A percentile compares a stretch with the other conserved stretches of the same genome.
Evolutionary conservation across 2,113 vertebrate genomes (phyloP).

Genomic region (Xenopus borealis): DNA sequence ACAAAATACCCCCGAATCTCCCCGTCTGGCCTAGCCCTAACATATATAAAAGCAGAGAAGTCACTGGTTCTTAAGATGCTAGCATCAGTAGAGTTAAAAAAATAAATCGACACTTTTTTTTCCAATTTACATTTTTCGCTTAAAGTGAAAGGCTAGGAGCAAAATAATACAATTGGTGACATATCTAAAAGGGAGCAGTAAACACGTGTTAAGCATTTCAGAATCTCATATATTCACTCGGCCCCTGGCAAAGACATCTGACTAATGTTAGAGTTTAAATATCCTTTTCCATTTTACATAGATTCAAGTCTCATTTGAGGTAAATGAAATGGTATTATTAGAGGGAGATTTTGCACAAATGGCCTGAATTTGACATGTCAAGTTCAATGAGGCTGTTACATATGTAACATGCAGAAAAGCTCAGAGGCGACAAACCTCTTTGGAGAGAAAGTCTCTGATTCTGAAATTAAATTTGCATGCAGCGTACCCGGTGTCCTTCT

Average conservation of each 20-base stretch:
- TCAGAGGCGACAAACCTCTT: conserved; percentile 62
- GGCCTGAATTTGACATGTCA: conserved; percentile 94
- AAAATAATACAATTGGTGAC: conserved; percentile 50
- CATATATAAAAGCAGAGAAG: no score
- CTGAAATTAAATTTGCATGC: conserved; percentile 72
- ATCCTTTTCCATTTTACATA: conserved; percentile 83
- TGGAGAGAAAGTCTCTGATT: conserved; percentile 64
- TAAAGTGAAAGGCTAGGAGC: conserved; percentile 45
- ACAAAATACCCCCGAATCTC: no score
- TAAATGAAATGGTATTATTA: conserved; percentile 88
- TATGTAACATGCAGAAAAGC: conserved; percentile 70
- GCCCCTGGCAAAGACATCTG: conserved; percentile 71
- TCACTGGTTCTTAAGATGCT: no score
- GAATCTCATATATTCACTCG: conserved; percentile 75
- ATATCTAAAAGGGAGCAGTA: conserved; percentile 59
- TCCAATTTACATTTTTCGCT: conserved; percentile 61
- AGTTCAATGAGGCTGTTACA: conserved; percentile 88
- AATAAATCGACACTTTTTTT: conserved; percentile 61
- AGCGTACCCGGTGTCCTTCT: conserved; percentile 44
- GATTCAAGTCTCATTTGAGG: conserved; percentile 82
- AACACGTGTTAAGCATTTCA: conserved; percentile 68
- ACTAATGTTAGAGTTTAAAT: conserved; percentile 83
- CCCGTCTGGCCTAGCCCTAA: no score
- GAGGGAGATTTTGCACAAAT: conserved; percentile 95
- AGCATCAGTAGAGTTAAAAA: conserved; percentile 56